These are phyloP conservation scores for Octonoba sinensis DNA, from an alignment of 2,888 invertebrate genomes.

Conservation along the genomic window DNA sequence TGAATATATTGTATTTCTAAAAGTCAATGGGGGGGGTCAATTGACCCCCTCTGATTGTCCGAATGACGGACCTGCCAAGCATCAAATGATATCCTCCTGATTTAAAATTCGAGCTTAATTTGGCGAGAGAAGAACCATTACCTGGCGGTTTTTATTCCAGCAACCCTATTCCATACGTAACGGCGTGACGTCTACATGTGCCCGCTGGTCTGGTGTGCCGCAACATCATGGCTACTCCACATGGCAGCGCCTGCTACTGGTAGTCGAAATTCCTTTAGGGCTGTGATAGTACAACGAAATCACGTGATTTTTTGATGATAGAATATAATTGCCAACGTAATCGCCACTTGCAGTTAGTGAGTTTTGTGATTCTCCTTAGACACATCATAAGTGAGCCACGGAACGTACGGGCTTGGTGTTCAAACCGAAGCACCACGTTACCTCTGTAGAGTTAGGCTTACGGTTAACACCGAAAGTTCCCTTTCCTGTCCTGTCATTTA, in stretches of 20 bases:
- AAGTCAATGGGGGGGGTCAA: too few species aligned
- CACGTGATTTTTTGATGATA: constrained; percentile 35
- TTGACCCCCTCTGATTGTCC: too few species aligned
- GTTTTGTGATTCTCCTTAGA: not conserved
- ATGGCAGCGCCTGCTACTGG: constrained; percentile 23
- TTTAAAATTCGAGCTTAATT: constrained; percentile 5
- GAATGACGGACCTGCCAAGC: too few species aligned
- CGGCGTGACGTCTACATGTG: constrained; percentile 48
- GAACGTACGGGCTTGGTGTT: not conserved
- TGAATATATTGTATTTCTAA: too few species aligned
- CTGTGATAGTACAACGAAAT: constrained; percentile 10
- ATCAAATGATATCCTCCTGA: too few species aligned
- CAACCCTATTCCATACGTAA: constrained; percentile 45
- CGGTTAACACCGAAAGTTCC: constrained; percentile 28
- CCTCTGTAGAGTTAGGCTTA: constrained; percentile 43
- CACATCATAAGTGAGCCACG: not conserved
- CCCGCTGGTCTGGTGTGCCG: constrained; percentile 58
- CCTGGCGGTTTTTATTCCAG: constrained; percentile 26
- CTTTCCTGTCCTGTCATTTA: constrained; percentile 32
- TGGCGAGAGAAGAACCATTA: not conserved
- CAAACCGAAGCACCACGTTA: not conserved
- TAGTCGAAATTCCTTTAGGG: constrained; percentile 10
- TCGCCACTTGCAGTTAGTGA: not conserved
- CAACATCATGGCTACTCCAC: constrained; percentile 62
- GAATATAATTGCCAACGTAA: constrained; percentile 25